Conservation (phyloP, 1,140 invertebrate genomes). For the Trichomalopsis sarcophagae region DNA sequence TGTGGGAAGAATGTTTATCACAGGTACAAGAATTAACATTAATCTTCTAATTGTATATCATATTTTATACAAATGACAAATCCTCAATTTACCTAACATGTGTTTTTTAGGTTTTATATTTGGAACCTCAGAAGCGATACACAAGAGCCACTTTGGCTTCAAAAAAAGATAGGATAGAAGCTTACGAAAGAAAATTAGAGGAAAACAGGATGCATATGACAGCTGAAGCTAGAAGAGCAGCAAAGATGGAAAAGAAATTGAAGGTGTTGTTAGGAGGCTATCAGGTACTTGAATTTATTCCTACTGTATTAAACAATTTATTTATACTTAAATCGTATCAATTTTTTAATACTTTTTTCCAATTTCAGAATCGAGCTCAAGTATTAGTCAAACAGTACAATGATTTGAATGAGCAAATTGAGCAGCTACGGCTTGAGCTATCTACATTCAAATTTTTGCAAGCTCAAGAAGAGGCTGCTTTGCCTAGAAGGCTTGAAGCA, state of each 20-base stretch:
- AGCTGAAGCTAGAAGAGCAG: constrained; percentile 95
- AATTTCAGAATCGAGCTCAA: constrained; percentile 83
- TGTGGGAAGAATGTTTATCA: constrained; percentile 97
- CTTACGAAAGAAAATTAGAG: constrained; percentile 93
- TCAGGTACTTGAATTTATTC: constrained; percentile 76
- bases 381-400: constrained; percentile 92
- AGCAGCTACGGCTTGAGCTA: constrained; percentile 91
- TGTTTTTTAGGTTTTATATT: constrained; percentile 83
- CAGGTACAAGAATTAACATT: constrained; percentile 74
- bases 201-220: constrained; percentile 96
- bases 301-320: constrained; percentile 1
- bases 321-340: neutral
- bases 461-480: constrained; percentile 92
- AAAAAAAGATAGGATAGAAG: constrained; percentile 96
- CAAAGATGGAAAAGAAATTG: constrained; percentile 98
- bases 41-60: constrained; percentile 39
- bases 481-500: constrained; percentile 91
- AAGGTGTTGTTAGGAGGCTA: constrained; percentile 95
- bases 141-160: constrained; percentile 95
- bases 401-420: constrained; percentile 92
- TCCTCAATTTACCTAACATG: neutral
- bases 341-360: constrained; percentile 33
- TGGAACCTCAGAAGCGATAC: constrained; percentile 92
- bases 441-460: constrained; percentile 95
- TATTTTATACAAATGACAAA: neutral